phyloP scores from a whole-genome alignment of 2,797 vertebrate genomes.

The Onychomys torridus region DNA sequence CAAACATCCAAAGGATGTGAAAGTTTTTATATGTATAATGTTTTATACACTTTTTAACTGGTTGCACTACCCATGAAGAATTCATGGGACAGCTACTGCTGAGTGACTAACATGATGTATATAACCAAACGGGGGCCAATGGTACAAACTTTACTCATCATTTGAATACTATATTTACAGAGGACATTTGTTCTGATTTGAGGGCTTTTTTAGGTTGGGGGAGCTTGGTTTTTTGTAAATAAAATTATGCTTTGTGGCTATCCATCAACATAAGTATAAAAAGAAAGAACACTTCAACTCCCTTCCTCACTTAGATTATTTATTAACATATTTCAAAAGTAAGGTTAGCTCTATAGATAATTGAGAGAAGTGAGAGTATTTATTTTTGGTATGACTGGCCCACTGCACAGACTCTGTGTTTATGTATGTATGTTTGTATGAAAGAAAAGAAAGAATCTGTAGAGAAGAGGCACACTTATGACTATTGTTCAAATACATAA shows the following conservation, averaged over 20 bases:
- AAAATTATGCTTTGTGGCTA: constrained; percentile 91
- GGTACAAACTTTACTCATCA: constrained; percentile 85
- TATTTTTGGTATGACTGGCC: constrained; percentile 90
- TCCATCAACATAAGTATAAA: constrained; percentile 89
- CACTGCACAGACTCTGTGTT: constrained; percentile 82
- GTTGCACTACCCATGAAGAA: constrained; percentile 89
- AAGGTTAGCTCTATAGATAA: constrained; percentile 88
- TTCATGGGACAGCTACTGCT: constrained; percentile 87
- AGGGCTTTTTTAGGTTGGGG: constrained; percentile 68
- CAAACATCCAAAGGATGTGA: constrained; percentile 93
- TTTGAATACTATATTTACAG: constrained; percentile 90
- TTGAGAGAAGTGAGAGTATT: constrained; percentile 90
- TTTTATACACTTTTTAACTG: constrained; percentile 93
- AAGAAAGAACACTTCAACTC: constrained; percentile 70
- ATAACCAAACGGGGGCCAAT: constrained; percentile 86
- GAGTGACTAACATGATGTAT: constrained; percentile 88
- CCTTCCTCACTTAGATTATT: constrained; percentile 89
- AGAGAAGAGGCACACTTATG: constrained; percentile 55
- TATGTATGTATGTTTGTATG: constrained; percentile 69
- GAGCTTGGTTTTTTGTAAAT: constrained; percentile 87
- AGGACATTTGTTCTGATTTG: constrained; percentile 73
- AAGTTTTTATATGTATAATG: constrained; percentile 92
- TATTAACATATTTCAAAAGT: constrained; percentile 90
- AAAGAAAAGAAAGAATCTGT: constrained; percentile 46
- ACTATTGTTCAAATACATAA: constrained; percentile 74